Evolutionary conservation across 2,888 invertebrate genomes (phyloP).

Genomic region (Sarcophaga variegata): DNA sequence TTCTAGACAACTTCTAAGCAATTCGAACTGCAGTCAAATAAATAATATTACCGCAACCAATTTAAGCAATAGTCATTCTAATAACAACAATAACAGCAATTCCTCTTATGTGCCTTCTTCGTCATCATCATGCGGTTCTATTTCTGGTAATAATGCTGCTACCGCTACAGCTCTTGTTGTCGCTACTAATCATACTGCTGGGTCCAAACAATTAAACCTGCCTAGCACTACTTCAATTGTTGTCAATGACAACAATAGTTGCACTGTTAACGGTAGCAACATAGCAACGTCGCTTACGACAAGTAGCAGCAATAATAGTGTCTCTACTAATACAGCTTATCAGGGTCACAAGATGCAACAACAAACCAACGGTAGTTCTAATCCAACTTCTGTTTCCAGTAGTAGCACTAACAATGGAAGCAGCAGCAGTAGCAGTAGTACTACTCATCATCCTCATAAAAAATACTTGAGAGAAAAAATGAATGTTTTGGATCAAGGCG

Average conservation of each 20-base stretch:
- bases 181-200: slow-evolving; percentile 53
- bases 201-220: slow-evolving; percentile 70
- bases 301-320: slow-evolving; percentile 37
- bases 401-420: slow-evolving; percentile 70
- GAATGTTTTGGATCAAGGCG: slow-evolving; percentile 79
- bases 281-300: slow-evolving; percentile 53
- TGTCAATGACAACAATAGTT: slow-evolving; percentile 66
- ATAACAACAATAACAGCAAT: slow-evolving; percentile 68
- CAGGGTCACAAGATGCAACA: slow-evolving; percentile 70
- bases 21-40: slow-evolving; percentile 57
- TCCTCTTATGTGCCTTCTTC: slow-evolving; percentile 76
- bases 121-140: slow-evolving; percentile 56
- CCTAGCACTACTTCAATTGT: slow-evolving; percentile 70
- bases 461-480: slow-evolving; percentile 82
- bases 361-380: slow-evolving; percentile 35
- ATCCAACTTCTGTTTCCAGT: slow-evolving; percentile 42
- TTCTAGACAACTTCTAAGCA: slow-evolving; percentile 65
- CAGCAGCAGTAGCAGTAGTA: slow-evolving; percentile 74
- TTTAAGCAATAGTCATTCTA: slow-evolving; percentile 71
- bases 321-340: slow-evolving; percentile 68
- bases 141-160: slow-evolving; percentile 58
- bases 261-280: slow-evolving; percentile 70
- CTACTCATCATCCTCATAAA: slow-evolving; percentile 81
- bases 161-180: slow-evolving; percentile 50
- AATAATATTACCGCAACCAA: slow-evolving; percentile 59